Percentiles rank a stretch among this genome's conserved stretches.
Evolutionary conservation across 2,888 invertebrate species (phyloP).

Genomic region (Acanthosepion esculentum): DNA sequence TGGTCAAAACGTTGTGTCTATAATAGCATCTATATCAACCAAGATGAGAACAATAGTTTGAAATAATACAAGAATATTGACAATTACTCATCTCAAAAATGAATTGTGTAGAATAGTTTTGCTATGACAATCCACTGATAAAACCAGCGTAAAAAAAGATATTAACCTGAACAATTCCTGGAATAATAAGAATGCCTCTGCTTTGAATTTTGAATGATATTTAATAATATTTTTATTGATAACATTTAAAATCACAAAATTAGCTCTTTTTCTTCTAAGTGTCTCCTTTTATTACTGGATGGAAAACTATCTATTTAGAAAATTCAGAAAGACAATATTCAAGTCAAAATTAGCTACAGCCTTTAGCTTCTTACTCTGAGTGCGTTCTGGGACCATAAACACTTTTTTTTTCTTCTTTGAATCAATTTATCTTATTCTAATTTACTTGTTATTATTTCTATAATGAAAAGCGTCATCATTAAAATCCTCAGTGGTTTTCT

Average conservation of each 20-base stretch:
- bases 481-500: not conserved
- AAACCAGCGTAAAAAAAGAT: no score
- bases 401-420: not conserved
- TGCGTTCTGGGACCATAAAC: not conserved
- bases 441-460: no score
- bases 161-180: no score
- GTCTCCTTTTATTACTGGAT: not conserved
- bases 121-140: no score
- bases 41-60: no score
- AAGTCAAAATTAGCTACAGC: not conserved
- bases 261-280: not conserved
- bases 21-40: no score
- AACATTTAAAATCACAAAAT: not conserved
- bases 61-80: no score
- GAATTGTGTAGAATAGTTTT: no score
- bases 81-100: no score
- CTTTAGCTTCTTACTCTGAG: not conserved
- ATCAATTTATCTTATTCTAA: not conserved
- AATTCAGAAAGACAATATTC: not conserved
- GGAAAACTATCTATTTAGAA: not conserved
- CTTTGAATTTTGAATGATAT: no score
- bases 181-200: no score
- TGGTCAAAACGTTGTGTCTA: no score
- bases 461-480: not conserved
- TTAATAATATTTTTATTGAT: not conserved